Evolutionary conservation across 2,888 invertebrate species (phyloP), one percentile per base, ranked within the genome.

Genomic region (Fragum fragum): DNA sequence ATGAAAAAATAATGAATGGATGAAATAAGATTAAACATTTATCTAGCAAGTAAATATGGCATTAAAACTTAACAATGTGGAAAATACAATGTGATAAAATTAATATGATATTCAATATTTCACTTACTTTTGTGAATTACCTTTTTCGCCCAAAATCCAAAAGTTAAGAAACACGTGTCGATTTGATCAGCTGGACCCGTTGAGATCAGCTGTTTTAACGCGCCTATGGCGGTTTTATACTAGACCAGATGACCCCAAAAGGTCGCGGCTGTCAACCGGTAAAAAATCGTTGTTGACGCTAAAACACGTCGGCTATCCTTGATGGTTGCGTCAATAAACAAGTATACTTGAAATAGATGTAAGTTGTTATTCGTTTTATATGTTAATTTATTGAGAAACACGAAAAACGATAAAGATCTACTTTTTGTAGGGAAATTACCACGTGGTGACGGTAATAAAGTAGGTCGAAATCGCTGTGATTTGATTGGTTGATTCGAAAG

Each of bases 181-280:
- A 26, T 1, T 3, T 36, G 66, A 66, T 66, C 66, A 66, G 66
- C 66, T 66, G 66, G 66, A 36, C 26, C 18, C 66, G 66, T n/a
- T 42, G 66, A 32, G 66, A 66, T 66, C 66, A 66, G 66, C 66
- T 66, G 66, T 66, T 66, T 66, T 7, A 47, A 42, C 66, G 66
- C 66, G 36, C 18, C 14, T 36, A 21, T 42, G 66, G 36, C 66
- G 36, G 66, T 66, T 66, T 66, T 66, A 66, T 66, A 66, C 66
- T n/a, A 23, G 66, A 21, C 66, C 66, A 26, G 16, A 14, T 66
- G 66, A 66, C 66, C 66, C 18, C 42, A 26, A 66, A 26, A 66
- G 66, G 66, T 66, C 66, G 36, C 66, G 66, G n/a, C 66, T 66
- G 66, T 66, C 66, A 66, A 16, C 23, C 23, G 21, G 16, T 23